Evolutionary conservation across 1,140 invertebrate species (phyloP).

Genomic region (Hycleus cichorii): DNA sequence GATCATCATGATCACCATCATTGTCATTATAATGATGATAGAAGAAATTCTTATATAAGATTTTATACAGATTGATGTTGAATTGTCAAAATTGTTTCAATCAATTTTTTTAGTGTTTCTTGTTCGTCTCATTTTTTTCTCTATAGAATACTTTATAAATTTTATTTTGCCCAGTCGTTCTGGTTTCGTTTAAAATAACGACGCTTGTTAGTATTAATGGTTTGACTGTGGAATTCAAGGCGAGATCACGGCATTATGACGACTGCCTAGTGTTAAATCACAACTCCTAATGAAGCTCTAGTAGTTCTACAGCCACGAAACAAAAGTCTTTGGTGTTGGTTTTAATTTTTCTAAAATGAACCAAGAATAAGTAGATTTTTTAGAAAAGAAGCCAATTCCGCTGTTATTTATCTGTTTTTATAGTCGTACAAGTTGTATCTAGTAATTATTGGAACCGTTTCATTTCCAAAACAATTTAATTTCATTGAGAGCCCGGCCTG

Average conservation of each 20-base stretch:
- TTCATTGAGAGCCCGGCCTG: slow-evolving; percentile 1
- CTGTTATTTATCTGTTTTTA: not conserved
- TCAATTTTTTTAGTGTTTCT: not conserved
- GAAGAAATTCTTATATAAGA: not conserved
- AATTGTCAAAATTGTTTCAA: not conserved
- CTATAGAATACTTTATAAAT: no score
- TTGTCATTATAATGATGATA: not conserved
- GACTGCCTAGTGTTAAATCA: slow-evolving; percentile 3
- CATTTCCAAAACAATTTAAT: not conserved
- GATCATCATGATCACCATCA: not conserved
- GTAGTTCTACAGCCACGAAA: not conserved
- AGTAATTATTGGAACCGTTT: slow-evolving; percentile 1
- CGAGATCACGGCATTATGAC: slow-evolving; percentile 5
- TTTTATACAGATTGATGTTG: not conserved
- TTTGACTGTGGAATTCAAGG: slow-evolving; percentile 1
- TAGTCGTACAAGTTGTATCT: not conserved
- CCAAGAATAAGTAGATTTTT: no score
- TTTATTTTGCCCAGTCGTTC: not conserved
- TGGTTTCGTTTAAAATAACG: slow-evolving; percentile 4
- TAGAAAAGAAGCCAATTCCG: no score
- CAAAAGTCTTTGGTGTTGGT: not conserved
- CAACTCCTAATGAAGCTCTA: not conserved
- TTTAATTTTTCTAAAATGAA: not conserved
- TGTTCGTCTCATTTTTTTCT: no score
- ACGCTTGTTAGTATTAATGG: slow-evolving; percentile 9